Conservation (phyloP, 2,113 vertebrate species). For the Rousettus leschenaultii region DNA sequence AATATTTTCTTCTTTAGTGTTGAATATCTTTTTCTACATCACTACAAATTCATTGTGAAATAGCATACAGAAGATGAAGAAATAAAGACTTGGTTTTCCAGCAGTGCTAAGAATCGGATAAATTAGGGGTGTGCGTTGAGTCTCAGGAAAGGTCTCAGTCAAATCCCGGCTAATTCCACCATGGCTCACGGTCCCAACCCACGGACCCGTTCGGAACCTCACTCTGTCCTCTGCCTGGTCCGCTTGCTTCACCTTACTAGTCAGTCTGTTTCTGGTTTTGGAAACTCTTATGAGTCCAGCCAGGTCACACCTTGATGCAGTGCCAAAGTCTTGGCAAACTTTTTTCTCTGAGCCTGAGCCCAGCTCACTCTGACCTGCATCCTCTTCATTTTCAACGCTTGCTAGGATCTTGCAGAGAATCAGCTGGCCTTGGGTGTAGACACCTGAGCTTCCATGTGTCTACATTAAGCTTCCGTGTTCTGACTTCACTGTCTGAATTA, state of each 20-base stretch:
- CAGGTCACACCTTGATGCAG: background rate
- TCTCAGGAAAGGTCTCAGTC: background rate
- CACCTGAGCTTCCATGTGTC: background rate
- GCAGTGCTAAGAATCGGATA: background rate
- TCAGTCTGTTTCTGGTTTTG: background rate
- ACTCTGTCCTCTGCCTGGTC: fast-evolving
- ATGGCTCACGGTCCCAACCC: background rate
- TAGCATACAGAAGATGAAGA: background rate
- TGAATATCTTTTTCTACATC: background rate
- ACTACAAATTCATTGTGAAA: background rate
- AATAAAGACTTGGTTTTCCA: background rate
- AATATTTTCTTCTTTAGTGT: background rate
- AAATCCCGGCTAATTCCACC: background rate
- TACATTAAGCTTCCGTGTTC: background rate
- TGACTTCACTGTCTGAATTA: background rate
- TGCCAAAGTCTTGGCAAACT: background rate
- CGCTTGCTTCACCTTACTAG: background rate
- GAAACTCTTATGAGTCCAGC: background rate
- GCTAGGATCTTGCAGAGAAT: background rate
- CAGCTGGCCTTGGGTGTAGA: background rate
- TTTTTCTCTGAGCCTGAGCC: background rate
- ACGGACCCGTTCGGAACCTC: background rate
- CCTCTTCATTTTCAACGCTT: background rate
- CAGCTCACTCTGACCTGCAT: background rate
- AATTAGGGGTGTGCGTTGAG: background rate